phyloP scores from a whole-genome alignment of 1,140 invertebrate genomes.

The Drusus annulatus region DNA sequence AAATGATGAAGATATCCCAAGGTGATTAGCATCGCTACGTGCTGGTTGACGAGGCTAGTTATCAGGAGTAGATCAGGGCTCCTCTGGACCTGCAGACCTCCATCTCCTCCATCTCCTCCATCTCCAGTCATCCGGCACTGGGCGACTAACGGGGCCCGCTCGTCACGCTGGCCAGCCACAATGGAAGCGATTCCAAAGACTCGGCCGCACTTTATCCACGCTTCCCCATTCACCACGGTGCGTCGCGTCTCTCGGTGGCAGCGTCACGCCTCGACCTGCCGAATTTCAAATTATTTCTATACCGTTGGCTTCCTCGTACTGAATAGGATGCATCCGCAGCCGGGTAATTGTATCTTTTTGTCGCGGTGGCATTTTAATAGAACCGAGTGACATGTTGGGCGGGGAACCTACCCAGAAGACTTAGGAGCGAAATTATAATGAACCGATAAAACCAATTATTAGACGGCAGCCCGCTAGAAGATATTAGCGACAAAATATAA shows the following conservation, averaged over 20 bases:
- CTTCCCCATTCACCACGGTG: slow-evolving; percentile 46
- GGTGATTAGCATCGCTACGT: too few species aligned
- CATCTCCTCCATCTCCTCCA: too few species aligned
- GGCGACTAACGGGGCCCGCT: slow-evolving; percentile 19
- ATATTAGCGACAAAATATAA: too few species aligned
- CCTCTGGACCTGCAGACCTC: too few species aligned
- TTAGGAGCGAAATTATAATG: too few species aligned
- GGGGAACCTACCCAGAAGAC: too few species aligned
- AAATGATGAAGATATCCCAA: too few species aligned
- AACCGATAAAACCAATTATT: too few species aligned
- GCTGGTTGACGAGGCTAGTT: too few species aligned
- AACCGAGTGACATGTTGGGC: background rate
- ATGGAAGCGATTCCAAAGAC: slow-evolving; percentile 47
- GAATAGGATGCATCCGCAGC: slow-evolving; percentile 32
- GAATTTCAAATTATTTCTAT: slow-evolving; percentile 56
- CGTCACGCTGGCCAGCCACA: slow-evolving; percentile 52
- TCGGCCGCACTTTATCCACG: slow-evolving; percentile 40
- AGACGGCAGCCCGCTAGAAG: too few species aligned
- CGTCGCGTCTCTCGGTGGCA: slow-evolving; percentile 47
- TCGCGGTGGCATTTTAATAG: slow-evolving; percentile 34
- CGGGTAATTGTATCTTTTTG: slow-evolving; percentile 48
- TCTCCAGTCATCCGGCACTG: slow-evolving; percentile 42
- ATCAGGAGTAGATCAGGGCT: too few species aligned
- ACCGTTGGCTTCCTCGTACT: slow-evolving; percentile 43
- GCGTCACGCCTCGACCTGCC: slow-evolving; percentile 52